These are phyloP conservation scores for Lota lota DNA, from an alignment of 2,113 vertebrate genomes.

Conservation along the genomic window DNA sequence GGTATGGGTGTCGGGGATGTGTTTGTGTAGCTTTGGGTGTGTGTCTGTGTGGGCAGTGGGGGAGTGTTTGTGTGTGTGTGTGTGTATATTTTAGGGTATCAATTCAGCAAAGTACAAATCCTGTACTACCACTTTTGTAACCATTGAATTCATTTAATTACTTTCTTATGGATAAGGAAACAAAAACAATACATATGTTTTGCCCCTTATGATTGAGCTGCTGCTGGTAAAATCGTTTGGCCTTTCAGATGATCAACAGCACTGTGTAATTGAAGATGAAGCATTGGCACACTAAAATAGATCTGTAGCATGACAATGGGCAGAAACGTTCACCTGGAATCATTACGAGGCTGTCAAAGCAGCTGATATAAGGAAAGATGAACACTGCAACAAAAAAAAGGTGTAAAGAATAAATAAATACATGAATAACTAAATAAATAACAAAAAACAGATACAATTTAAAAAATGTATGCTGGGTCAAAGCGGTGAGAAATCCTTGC, in stretches of 20 bases:
- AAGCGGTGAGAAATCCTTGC: too few species aligned
- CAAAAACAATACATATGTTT: too few species aligned
- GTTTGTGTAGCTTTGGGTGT: slow-evolving; percentile 12
- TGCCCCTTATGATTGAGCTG: too few species aligned
- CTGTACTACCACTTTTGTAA: too few species aligned
- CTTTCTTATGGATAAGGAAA: too few species aligned
- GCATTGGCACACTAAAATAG: slow-evolving; percentile 14
- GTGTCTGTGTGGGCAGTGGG: not conserved
- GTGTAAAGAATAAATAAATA: not conserved
- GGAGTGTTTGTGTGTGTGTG: slow-evolving; percentile 4
- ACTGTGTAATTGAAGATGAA: slow-evolving; percentile 18
- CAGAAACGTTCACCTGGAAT: slow-evolving; percentile 9
- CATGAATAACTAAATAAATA: not conserved
- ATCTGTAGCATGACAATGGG: slow-evolving; percentile 11
- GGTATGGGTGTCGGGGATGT: not conserved
- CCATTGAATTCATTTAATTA: too few species aligned
- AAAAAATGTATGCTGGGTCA: too few species aligned
- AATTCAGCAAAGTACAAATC: too few species aligned
- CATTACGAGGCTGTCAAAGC: not conserved
- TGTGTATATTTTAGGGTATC: slow-evolving; percentile 11
- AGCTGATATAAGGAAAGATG: not conserved
- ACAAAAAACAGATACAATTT: too few species aligned
- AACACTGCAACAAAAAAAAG: not conserved
- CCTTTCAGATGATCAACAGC: too few species aligned
- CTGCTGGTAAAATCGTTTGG: too few species aligned